phyloP scores from a whole-genome alignment of 2,888 invertebrate species.

The Drosophila gaucha region DNA sequence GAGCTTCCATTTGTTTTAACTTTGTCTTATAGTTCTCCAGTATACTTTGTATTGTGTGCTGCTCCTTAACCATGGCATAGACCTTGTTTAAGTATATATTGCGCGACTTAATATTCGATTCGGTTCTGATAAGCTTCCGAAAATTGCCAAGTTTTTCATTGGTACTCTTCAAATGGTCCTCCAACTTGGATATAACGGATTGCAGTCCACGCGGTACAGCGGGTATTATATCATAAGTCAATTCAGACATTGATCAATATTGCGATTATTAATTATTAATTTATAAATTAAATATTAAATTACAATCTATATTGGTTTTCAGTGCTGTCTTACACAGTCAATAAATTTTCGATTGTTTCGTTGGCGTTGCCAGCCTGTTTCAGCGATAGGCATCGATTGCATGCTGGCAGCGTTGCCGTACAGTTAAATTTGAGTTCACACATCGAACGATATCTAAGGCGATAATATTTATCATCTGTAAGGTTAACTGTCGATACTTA shows the following conservation, averaged over 20 bases:
- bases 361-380: constrained; percentile 22
- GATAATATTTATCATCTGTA: neutral
- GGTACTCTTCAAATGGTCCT: constrained; percentile 18
- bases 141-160: constrained; percentile 35
- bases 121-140: constrained; percentile 17
- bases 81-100: constrained; percentile 20
- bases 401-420: constrained; percentile 21
- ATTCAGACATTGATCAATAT: constrained; percentile 5
- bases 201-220: constrained; percentile 3
- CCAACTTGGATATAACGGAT: constrained; percentile 6
- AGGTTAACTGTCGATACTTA: neutral
- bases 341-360: constrained; percentile 30
- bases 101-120: constrained; percentile 1
- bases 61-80: constrained; percentile 29
- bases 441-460: neutral
- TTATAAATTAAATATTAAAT: neutral
- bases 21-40: constrained; percentile 23
- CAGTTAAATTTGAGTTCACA: neutral
- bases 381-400: constrained; percentile 39
- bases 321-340: neutral
- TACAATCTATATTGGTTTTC: neutral
- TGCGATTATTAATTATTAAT: neutral
- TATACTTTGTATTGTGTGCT: constrained; percentile 27
- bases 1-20: neutral
- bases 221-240: neutral